Percentiles rank a stretch among this genome's conserved stretches.
These are phyloP conservation scores for Acanthococcus lagerstroemiae DNA, from an alignment of 2,888 invertebrate species.

Conservation along the genomic window DNA sequence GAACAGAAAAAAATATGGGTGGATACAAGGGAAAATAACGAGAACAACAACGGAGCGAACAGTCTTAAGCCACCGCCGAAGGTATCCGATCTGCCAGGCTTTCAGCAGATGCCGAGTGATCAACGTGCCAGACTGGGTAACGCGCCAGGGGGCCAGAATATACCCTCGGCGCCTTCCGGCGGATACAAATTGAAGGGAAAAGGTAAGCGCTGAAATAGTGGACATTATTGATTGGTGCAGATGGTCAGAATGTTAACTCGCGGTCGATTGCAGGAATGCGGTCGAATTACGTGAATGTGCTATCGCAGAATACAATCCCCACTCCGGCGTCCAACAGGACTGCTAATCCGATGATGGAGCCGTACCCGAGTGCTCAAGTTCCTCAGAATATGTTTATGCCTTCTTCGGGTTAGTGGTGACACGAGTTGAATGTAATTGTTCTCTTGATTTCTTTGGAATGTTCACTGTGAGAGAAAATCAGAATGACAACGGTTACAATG, in stretches of 20 bases:
- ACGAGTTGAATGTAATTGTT: too few relatives aligned
- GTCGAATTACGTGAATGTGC: conserved; percentile 14
- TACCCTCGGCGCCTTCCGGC: conserved; percentile 20
- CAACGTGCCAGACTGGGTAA: conserved; percentile 9
- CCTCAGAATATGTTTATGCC: conserved; percentile 3
- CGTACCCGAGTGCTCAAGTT: neutral
- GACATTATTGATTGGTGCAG: neutral
- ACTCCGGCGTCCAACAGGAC: neutral
- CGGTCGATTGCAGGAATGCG: conserved; percentile 11
- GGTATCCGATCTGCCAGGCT: conserved; percentile 47
- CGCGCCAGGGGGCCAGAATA: conserved; percentile 5
- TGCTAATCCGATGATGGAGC: neutral
- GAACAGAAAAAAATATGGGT: conserved; percentile 75
- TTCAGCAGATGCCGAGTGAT: conserved; percentile 18
- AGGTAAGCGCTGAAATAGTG: neutral
- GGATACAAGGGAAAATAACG: conserved; percentile 69
- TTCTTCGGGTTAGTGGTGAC: neutral
- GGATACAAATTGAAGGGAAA: conserved; percentile 66
- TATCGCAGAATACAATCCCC: conserved; percentile 7
- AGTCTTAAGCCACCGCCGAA: conserved; percentile 59
- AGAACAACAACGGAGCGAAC: conserved; percentile 48
- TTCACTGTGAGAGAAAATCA: too few relatives aligned
- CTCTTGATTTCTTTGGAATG: too few relatives aligned
- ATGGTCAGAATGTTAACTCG: neutral
- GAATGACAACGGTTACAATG: too few relatives aligned